Conservation (phyloP, 2,888 invertebrate genomes). For the Nephrotoma flavescens region DNA sequence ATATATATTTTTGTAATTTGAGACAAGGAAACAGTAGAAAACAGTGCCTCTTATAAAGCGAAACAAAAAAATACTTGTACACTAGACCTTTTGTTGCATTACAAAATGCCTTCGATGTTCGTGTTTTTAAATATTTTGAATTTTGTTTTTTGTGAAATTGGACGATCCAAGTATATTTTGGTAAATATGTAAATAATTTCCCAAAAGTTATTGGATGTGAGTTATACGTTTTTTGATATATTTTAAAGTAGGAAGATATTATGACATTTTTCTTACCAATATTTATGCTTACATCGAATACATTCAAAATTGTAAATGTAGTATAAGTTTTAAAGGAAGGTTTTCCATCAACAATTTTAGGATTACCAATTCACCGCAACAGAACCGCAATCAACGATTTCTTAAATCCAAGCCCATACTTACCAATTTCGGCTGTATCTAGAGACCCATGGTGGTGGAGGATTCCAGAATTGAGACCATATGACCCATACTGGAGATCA, state of each 20-base stretch:
- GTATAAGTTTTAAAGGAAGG: neutral
- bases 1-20: neutral
- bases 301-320: neutral
- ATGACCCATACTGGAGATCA: constrained; percentile 48
- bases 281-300: neutral
- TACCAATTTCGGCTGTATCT: constrained; percentile 66
- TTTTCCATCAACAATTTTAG: constrained; percentile 22
- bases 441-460: constrained; percentile 86
- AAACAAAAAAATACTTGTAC: neutral
- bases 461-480: constrained; percentile 65
- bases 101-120: neutral
- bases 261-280: neutral
- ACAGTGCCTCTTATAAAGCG: neutral
- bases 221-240: neutral
- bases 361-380: constrained; percentile 45
- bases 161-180: neutral
- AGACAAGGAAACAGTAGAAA: neutral
- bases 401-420: constrained; percentile 62
- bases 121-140: neutral
- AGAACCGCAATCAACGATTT: constrained; percentile 40
- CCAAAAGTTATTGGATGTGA: neutral
- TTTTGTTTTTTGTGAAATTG: neutral
- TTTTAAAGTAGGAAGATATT: neutral
- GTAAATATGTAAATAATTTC: neutral
- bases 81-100: neutral